Conservation (phyloP, 2,888 invertebrate species). For the Tetrapedia diversipes region DNA sequence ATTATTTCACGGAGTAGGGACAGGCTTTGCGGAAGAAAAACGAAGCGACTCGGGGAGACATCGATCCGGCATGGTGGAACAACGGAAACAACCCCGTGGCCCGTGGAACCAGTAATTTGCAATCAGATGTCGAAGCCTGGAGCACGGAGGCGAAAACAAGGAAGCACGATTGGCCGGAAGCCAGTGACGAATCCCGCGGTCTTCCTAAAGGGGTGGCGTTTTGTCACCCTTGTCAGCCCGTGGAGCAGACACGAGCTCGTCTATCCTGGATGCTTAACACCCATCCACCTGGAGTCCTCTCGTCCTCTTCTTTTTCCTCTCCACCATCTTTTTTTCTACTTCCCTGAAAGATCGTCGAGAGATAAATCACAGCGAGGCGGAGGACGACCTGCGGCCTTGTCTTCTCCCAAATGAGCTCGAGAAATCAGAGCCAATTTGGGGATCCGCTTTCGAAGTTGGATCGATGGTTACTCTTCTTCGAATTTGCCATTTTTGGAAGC, state of each 20-base stretch:
- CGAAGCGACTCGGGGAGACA: slow-evolving; percentile 3
- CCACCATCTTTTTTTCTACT: neutral
- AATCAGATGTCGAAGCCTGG: slow-evolving; percentile 62
- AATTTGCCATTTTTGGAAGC: too few relatives aligned
- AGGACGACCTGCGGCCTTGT: slow-evolving; percentile 53
- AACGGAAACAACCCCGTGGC: slow-evolving; percentile 17
- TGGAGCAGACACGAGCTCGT: slow-evolving; percentile 37
- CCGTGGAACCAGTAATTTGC: slow-evolving; percentile 66
- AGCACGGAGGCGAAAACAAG: slow-evolving; percentile 57
- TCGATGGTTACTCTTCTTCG: too few relatives aligned
- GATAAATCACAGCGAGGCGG: slow-evolving; percentile 62
- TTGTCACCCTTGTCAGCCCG: slow-evolving; percentile 64
- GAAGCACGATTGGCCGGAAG: slow-evolving; percentile 63
- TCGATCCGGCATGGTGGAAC: slow-evolving; percentile 14
- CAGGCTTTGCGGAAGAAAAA: neutral
- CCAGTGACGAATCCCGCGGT: slow-evolving; percentile 69
- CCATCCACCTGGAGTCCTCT: slow-evolving; percentile 16
- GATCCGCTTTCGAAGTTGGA: too few relatives aligned
- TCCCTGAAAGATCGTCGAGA: neutral
- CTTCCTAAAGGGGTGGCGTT: slow-evolving; percentile 56
- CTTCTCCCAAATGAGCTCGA: slow-evolving; percentile 57
- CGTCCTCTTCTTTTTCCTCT: neutral
- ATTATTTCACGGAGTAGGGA: slow-evolving; percentile 6
- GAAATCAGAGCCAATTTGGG: too few relatives aligned
- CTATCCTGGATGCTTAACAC: slow-evolving; percentile 46